Conservation (phyloP, 2,888 invertebrate species). For the Panzeria rudis region DNA sequence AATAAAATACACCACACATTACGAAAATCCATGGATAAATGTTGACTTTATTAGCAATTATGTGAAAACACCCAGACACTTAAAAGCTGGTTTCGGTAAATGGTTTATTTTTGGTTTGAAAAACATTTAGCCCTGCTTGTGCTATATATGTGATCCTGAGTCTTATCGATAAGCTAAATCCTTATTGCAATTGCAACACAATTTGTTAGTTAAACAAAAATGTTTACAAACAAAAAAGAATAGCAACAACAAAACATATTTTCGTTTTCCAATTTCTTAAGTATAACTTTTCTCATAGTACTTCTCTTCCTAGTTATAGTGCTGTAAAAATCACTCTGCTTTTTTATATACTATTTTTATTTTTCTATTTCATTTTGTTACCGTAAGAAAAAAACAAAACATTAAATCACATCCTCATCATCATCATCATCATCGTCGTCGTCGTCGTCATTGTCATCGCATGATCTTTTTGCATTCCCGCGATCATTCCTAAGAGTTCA, state of each 20-base stretch:
- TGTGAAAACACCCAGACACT: too few relatives aligned
- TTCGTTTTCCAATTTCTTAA: constrained; percentile 47
- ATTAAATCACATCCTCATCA: constrained; percentile 68
- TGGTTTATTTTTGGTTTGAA: too few relatives aligned
- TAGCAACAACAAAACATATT: constrained; percentile 35
- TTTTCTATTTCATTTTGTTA: constrained; percentile 31
- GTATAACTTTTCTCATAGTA: constrained; percentile 66
- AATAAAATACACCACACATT: too few relatives aligned
- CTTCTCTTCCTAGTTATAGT: neutral
- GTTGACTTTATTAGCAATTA: too few relatives aligned
- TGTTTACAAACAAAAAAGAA: neutral
- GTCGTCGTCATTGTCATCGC: constrained; percentile 70
- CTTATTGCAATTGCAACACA: neutral
- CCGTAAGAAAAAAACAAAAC: constrained; percentile 30
- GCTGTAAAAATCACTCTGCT: neutral
- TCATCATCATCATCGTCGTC: constrained; percentile 48
- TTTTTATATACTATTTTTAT: constrained; percentile 22
- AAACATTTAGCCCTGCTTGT: too few relatives aligned
- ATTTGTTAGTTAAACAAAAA: constrained; percentile 38
- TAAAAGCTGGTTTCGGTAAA: too few relatives aligned
- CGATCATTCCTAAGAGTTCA: constrained; percentile 72
- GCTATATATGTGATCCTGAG: neutral
- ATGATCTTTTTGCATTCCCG: constrained; percentile 72
- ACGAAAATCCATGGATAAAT: too few relatives aligned
- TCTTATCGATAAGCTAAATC: neutral